These are phyloP conservation scores for Bothrops alternatus DNA, from an alignment of 2,797 vertebrate genomes.

Conservation along the genomic window DNA sequence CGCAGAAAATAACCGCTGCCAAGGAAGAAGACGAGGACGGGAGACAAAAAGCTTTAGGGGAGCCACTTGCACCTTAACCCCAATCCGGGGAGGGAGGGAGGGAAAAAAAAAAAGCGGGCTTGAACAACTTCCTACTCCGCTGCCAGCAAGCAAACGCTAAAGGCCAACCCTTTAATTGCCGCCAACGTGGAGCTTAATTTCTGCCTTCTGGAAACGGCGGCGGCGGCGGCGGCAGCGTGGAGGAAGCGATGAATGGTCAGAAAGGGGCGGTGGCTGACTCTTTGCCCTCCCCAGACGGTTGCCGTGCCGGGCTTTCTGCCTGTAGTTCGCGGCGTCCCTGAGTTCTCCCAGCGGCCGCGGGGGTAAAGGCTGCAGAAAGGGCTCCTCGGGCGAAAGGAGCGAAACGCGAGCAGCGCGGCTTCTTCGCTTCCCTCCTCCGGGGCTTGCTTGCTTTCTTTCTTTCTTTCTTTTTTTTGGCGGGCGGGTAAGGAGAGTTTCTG, in stretches of 20 bases:
- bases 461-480: not conserved
- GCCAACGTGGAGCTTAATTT: not conserved
- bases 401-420: not conserved
- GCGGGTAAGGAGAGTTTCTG: not conserved
- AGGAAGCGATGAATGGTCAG: conserved; percentile 65
- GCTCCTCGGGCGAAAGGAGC: not conserved
- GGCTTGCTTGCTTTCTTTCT: not conserved
- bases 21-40: not conserved
- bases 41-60: not conserved
- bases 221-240: not conserved
- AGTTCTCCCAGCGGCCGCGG: not conserved
- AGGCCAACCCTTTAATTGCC: conserved; percentile 35
- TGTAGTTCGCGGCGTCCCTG: not conserved
- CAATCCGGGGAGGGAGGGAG: not conserved
- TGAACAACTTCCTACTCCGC: not conserved
- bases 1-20: not conserved
- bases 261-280: conserved; percentile 38
- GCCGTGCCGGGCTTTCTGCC: not conserved
- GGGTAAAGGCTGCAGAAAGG: not conserved
- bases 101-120: not conserved
- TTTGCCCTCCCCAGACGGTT: not conserved
- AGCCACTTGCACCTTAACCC: conserved; percentile 21
- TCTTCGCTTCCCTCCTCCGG: not conserved
- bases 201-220: not conserved
- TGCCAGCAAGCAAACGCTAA: not conserved